Evolutionary conservation across 2,797 vertebrate species (phyloP).

Genomic region (Borostomias antarcticus): DNA sequence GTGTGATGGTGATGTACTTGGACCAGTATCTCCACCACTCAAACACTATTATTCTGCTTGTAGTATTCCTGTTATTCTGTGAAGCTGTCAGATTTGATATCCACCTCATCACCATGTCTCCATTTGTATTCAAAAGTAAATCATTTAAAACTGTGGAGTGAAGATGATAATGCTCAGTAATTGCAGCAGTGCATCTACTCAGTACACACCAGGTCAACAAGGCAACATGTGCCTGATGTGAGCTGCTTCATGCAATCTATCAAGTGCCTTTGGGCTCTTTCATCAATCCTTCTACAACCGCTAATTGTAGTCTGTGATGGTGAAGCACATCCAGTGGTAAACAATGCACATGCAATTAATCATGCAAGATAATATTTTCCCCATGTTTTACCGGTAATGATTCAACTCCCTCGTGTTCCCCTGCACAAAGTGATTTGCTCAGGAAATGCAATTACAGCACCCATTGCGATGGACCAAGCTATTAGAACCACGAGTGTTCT

Average conservation of each 20-base stretch:
- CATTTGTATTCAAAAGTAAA: too few relatives aligned
- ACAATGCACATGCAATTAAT: slow-evolving; percentile 74
- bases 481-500: slow-evolving; percentile 67
- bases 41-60: too few relatives aligned
- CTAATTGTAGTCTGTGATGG: slow-evolving; percentile 47
- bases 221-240: neutral
- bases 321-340: slow-evolving; percentile 65
- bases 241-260: neutral
- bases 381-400: slow-evolving; percentile 56
- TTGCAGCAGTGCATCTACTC: neutral
- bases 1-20: neutral
- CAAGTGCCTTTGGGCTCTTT: neutral
- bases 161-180: neutral
- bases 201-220: too few relatives aligned
- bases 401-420: slow-evolving; percentile 57
- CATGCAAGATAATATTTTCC: slow-evolving; percentile 41
- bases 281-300: neutral
- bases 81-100: too few relatives aligned
- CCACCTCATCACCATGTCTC: neutral
- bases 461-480: slow-evolving; percentile 55
- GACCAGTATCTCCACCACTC: too few relatives aligned
- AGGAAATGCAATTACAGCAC: slow-evolving; percentile 73
- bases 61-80: too few relatives aligned
- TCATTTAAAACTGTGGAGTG: too few relatives aligned
- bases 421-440: slow-evolving; percentile 65